Base-by-base conservation (phyloP, 2,888 invertebrate genomes). In the Nasonia oneida region DNA sequence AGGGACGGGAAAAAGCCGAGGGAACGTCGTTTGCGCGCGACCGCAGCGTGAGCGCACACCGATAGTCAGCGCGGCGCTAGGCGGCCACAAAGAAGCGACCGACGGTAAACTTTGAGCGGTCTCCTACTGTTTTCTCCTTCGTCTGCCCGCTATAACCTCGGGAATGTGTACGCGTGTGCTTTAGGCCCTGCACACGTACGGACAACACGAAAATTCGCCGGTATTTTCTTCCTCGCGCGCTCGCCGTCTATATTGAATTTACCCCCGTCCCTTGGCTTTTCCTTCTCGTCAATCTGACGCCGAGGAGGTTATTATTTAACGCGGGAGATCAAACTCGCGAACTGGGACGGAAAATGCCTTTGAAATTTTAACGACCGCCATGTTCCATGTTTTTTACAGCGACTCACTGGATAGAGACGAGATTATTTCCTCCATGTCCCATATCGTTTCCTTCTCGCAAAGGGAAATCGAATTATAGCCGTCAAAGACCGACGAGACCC, bases 61-160 rank as follows among this genome's bases (percentile, higher is more conserved):
- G 89, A 89, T 89, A 88, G 47, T 5, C 14, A 15, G 15, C 23
- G 37, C 37, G 37, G 33, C 67, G 15, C 61, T 29, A 1, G 29
- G 15, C 67, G 10, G 12, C 87, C 89, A 89, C 89, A 89, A 89
- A 89, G 89, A 89, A 88, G 73, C 73, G 88, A 87, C 86, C 86
- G 81, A 84, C 84, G 87, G 88, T 87, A 89, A 90, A 91, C 89
- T 91, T 91, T 88, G 86, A 89, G 88, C 89, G 83, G 75, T 39
- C 42, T 37, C n/a, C 42, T 14, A 23, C 50, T 80, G 50, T 50
- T 42, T 29, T 23, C 8, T 42, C 15, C 75, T n/a, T 37, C 1
- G 12, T 75, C 29, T 57, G 39, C 5, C n/a, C 6, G 57, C 2
- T 61, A 86, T 88, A 83, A 84, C 86, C 85, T 84, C 87, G 85